Conservation (phyloP, 2,888 invertebrate genomes). For the Thelaira solivaga region DNA sequence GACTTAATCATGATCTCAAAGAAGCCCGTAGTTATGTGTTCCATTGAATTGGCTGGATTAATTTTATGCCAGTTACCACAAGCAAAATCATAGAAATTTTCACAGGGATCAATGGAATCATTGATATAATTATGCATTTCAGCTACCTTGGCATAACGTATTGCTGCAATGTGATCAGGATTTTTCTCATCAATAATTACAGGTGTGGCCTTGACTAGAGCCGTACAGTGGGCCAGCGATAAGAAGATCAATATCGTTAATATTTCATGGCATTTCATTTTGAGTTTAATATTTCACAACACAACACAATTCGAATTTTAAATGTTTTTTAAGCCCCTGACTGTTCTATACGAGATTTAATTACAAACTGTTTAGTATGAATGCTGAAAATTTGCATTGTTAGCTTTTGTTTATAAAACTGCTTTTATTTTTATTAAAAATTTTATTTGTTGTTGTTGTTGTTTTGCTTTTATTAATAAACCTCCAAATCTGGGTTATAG, state of each 20-base stretch:
- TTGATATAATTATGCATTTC: constrained; percentile 70
- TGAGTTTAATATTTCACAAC: background rate
- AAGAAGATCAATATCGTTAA: too few species aligned
- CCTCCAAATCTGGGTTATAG: constrained; percentile 52
- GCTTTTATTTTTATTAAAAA: constrained; percentile 14
- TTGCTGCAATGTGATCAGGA: constrained; percentile 51
- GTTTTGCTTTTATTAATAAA: constrained; percentile 24
- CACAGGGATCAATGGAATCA: constrained; percentile 68
- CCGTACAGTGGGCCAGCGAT: background rate
- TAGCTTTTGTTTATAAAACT: constrained; percentile 44
- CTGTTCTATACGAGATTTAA: constrained; percentile 40
- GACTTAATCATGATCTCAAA: constrained; percentile 68
- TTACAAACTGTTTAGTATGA: constrained; percentile 42
- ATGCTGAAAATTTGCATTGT: constrained; percentile 45
- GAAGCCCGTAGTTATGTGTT: constrained; percentile 67
- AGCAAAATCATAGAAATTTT: constrained; percentile 72
- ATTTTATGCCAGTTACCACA: constrained; percentile 71
- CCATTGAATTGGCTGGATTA: constrained; percentile 65
- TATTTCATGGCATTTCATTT: constrained; percentile 2
- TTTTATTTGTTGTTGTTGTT: constrained; percentile 7
- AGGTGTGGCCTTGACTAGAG: constrained; percentile 5
- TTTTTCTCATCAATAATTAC: constrained; percentile 18
- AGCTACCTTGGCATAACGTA: constrained; percentile 67
- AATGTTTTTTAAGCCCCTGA: background rate
- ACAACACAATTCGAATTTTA: background rate